A percentile compares a stretch with the other conserved stretches of the same genome.
Evolutionary conservation across 53 echinoderm and acorn worm species (phyloP).

Genomic region (Holothuria scabra): DNA sequence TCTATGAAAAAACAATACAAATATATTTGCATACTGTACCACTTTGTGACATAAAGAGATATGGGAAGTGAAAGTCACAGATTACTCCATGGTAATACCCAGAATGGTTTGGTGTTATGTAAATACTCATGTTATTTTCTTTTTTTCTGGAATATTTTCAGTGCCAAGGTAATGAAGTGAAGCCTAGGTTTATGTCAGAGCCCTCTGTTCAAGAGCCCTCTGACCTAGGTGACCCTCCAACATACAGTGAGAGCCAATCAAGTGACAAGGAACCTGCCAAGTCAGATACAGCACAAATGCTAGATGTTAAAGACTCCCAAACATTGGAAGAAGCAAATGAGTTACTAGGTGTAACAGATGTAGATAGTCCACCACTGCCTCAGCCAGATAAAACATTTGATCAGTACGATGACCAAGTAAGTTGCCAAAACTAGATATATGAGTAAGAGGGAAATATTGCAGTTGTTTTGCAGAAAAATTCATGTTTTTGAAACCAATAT

Average conservation of each 20-base stretch:
- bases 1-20: too few relatives aligned
- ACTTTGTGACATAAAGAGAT: too few relatives aligned
- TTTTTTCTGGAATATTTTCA: neutral
- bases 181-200: slow-evolving; percentile 93
- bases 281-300: too few relatives aligned
- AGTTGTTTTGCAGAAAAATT: too few relatives aligned
- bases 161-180: slow-evolving; percentile 53
- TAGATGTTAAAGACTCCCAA: neutral
- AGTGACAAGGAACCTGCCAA: neutral
- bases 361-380: slow-evolving; percentile 38
- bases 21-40: too few relatives aligned
- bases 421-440: neutral
- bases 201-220: slow-evolving; percentile 42
- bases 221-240: neutral
- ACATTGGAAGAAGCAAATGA: slow-evolving; percentile 10
- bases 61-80: too few relatives aligned
- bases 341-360: slow-evolving; percentile 17
- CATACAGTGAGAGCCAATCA: slow-evolving; percentile 9
- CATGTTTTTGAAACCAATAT: too few relatives aligned
- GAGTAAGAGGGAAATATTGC: too few relatives aligned
- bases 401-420: slow-evolving; percentile 11
- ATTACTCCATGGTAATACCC: too few relatives aligned
- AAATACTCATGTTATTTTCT: too few relatives aligned
- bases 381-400: slow-evolving; percentile 32
- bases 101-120: too few relatives aligned